phyloP scores from a whole-genome alignment of 1,140 invertebrate species.

The Lepidurus apus region DNA sequence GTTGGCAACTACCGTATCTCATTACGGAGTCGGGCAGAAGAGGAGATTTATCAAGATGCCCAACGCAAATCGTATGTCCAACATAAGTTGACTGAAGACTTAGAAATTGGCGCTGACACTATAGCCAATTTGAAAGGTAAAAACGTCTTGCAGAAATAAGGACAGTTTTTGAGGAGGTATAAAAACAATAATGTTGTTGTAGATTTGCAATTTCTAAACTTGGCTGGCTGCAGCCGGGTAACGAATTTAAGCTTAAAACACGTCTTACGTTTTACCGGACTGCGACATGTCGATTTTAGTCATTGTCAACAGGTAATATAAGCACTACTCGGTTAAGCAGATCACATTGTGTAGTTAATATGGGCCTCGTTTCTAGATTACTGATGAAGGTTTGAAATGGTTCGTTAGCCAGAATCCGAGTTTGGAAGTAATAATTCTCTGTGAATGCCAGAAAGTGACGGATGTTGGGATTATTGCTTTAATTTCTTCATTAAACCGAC shows the following conservation, averaged over 20 bases:
- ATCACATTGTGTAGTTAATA: neutral
- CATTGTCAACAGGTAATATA: slow-evolving; percentile 55
- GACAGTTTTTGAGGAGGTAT: too few relatives aligned
- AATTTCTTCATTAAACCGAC: slow-evolving; percentile 41
- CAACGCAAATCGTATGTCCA: slow-evolving; percentile 56
- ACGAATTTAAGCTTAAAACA: slow-evolving; percentile 64
- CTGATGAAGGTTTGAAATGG: slow-evolving; percentile 55
- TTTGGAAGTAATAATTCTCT: slow-evolving; percentile 49
- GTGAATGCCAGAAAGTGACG: neutral
- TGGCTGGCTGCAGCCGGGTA: slow-evolving; percentile 60
- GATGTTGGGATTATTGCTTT: neutral
- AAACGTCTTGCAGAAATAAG: too few relatives aligned
- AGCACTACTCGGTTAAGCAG: neutral
- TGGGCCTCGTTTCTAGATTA: slow-evolving; percentile 46
- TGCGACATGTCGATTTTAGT: slow-evolving; percentile 56
- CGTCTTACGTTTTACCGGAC: slow-evolving; percentile 58
- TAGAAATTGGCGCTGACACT: slow-evolving; percentile 12
- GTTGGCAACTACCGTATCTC: slow-evolving; percentile 48
- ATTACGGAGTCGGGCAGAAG: slow-evolving; percentile 57
- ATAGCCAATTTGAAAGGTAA: slow-evolving; percentile 20
- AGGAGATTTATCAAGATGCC: slow-evolving; percentile 59
- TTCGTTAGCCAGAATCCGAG: slow-evolving; percentile 60
- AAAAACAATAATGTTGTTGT: slow-evolving; percentile 10
- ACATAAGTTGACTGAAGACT: slow-evolving; percentile 52
- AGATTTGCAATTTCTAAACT: slow-evolving; percentile 53